Evolutionary conservation across 1,140 invertebrate species (phyloP), one percentile per base, ranked within the genome.

Genomic region (Zaprionus gabonicus): DNA sequence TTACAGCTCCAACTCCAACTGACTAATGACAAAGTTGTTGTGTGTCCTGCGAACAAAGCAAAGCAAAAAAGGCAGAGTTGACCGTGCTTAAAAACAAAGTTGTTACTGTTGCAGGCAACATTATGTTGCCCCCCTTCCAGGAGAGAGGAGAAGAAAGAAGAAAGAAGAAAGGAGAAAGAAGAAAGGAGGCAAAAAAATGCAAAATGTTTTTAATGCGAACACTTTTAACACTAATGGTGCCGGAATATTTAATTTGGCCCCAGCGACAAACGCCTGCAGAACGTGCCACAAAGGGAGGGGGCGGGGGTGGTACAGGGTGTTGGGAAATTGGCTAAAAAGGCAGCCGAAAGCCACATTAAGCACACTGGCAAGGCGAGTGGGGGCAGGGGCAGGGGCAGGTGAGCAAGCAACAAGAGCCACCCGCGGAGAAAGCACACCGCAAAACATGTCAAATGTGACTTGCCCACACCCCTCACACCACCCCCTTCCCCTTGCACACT

Each of bases 191-290:
- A 28, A 41, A 15, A 23, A 76, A 81, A 80, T 81, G 77, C 77
- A 82, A 85, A 85, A 85, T 85, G 77, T 85, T 85, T 85, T 82
- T 80, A 85, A 85, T 82, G 85, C 73, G 80, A 81, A 76, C 85
- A 82, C 78, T 88, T 85, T 88, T 88, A 88, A 78, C 85, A 85
- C 85, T 88, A 88, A 88, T 88, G 85, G 85, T 85, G 85, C 81
- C 82, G 76, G 85, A 88, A 88, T 88, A 88, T 85, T 82, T 88
- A 88, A 88, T 88, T 88, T 88, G n/a, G 6, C 68, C 25, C 57
- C 71, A 59, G 28, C 65, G 51, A 59, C 44, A 77, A 67, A 44
- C 17, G 28, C 31, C 31, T 34, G 38, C 28, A 27, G 27, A 31
- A 38, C 46, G 17, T 17, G 20, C 34, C 34, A 25, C 12, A 20